Percentiles rank a stretch among this genome's conserved stretches.
These are phyloP conservation scores for Drosophila murphyi DNA, from an alignment of 1,140 invertebrate genomes.

Conservation along the genomic window DNA sequence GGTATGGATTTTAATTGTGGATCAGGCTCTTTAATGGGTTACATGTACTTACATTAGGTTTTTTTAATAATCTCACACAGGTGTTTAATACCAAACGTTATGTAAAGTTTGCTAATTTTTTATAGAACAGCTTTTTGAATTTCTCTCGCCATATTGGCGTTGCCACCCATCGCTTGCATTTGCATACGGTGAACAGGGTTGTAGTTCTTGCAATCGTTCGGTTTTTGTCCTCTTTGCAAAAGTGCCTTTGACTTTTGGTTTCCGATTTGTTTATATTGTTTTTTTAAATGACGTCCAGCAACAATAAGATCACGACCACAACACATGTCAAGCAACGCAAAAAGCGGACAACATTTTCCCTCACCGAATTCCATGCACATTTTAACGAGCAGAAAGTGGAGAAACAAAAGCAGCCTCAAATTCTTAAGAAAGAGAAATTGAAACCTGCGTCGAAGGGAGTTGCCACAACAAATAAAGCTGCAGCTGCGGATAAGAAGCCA, in stretches of 20 bases:
- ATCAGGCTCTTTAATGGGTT: too few relatives aligned
- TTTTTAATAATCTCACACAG: too few relatives aligned
- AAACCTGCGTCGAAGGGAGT: background rate
- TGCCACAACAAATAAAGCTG: background rate
- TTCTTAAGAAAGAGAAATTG: background rate
- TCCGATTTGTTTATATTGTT: background rate
- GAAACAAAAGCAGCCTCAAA: background rate
- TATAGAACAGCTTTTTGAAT: too few relatives aligned
- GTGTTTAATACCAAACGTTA: too few relatives aligned
- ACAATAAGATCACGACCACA: slow-evolving; percentile 2
- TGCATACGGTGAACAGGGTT: background rate
- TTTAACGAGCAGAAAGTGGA: background rate
- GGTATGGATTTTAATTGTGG: too few relatives aligned
- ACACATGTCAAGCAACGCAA: slow-evolving; percentile 10
- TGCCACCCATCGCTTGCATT: slow-evolving; percentile 1
- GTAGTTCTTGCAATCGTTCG: background rate
- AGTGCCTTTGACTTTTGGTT: background rate
- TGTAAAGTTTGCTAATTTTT: too few relatives aligned
- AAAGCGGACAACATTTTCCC: slow-evolving; percentile 9
- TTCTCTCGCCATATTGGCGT: background rate
- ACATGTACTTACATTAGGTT: too few relatives aligned
- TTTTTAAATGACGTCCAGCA: slow-evolving; percentile 21
- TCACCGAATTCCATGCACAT: slow-evolving; percentile 27
- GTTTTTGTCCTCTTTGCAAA: background rate
- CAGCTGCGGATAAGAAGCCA: background rate